Evolutionary conservation across 2,113 vertebrate species (phyloP).

Genomic region (Phalacrocorax pelagicus): DNA sequence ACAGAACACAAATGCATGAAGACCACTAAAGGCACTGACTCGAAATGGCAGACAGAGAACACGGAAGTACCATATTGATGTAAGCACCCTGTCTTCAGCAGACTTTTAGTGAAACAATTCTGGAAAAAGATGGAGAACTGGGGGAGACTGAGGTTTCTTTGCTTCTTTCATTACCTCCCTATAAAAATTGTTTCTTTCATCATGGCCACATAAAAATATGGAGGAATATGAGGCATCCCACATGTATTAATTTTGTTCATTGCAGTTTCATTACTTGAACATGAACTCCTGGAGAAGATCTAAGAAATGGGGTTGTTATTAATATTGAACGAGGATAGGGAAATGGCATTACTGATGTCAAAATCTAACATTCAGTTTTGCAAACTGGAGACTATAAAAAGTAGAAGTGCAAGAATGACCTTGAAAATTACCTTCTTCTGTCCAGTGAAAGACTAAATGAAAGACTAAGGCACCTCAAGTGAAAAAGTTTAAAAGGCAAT

Average conservation of each 20-base stretch:
- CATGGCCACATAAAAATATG: background rate
- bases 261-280: background rate
- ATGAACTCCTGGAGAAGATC: background rate
- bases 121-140: background rate
- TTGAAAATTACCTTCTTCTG: background rate
- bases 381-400: background rate
- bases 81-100: background rate
- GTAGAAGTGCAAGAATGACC: background rate
- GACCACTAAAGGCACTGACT: background rate
- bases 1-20: background rate
- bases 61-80: background rate
- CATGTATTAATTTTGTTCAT: background rate
- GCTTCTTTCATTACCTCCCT: background rate
- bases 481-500: background rate
- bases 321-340: background rate
- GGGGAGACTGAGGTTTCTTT: background rate
- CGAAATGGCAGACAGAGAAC: background rate
- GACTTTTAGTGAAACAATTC: background rate
- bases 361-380: background rate
- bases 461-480: background rate
- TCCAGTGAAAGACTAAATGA: background rate
- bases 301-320: background rate
- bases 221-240: background rate
- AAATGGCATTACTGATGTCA: background rate
- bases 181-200: background rate